Evolutionary conservation across 2,888 invertebrate species (phyloP), one percentile per base, ranked within the genome.

Genomic region (Drosophila lutescens): DNA sequence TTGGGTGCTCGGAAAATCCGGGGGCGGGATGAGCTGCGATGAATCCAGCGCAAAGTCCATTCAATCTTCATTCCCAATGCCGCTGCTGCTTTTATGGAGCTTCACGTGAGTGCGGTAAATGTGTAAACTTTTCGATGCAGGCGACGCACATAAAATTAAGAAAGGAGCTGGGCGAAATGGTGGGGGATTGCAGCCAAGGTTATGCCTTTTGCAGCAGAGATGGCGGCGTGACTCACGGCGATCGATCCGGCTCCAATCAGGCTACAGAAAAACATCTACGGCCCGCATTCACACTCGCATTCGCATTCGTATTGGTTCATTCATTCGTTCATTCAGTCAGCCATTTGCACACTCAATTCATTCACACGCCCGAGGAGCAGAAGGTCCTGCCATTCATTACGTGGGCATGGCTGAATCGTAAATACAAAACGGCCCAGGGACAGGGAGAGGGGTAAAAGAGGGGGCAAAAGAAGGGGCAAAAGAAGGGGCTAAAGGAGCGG

Each of bases 371-470:
- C 54, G 32, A 40, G 58, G 40, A 40, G 50, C 40, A 15, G 58
- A 38, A 17, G 53, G 61, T 50, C 63, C 57, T 46, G 55, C 69
- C 78, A 78, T 82, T 81, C 81, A 80, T 82, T 82, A 80, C 65
- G 69, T 72, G 67, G 74, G 63, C 78, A 71, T 68, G 71, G 72
- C 58, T 62, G 72, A 57, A 73, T 70, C 72, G 77, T 68, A 77
- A 81, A 82, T 82, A 78, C 78, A 80, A 50, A 56, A 54, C 32
- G 59, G 32, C 58, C 36, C 46, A 41, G 40, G 46, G 41, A 15
- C 41, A 15, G 43, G 13, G 17, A 34, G 12, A 49, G 66, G 40
- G 17, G 8, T 2, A 3, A 7, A 1, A 7, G n/a, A n/a, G n/a
- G n/a, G n/a, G n/a, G n/a, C n/a, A n/a, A n/a, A n/a, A n/a, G 40